Percentiles rank a stretch among this genome's conserved stretches.
phyloP scores from a whole-genome alignment of 2,888 invertebrate genomes.

The Pachymerium ferrugineum region DNA sequence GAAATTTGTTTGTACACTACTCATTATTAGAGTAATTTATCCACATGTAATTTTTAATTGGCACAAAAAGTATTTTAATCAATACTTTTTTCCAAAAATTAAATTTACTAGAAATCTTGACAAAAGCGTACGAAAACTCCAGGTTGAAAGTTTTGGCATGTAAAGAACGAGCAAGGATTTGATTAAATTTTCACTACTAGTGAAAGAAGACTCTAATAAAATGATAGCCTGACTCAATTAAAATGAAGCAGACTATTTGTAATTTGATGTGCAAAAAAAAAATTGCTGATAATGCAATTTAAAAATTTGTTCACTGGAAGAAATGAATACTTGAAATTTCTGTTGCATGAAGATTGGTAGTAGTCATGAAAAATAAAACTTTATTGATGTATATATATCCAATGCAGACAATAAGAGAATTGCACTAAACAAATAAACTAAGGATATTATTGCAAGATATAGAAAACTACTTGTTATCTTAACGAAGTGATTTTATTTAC shows the following conservation, averaged over 20 bases:
- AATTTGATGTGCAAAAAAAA: too few species aligned
- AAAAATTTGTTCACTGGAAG: too few species aligned
- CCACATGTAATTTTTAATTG: too few species aligned
- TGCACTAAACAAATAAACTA: background rate
- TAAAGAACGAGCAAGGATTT: background rate
- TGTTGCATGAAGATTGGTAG: background rate
- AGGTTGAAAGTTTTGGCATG: slow-evolving; percentile 15
- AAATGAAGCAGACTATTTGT: background rate
- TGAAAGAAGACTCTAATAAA: background rate
- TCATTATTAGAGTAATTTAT: too few species aligned
- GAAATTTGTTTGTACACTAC: too few species aligned
- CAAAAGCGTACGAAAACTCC: too few species aligned
- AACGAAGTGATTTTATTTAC: background rate
- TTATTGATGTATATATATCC: background rate
- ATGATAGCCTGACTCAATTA: slow-evolving; percentile 2
- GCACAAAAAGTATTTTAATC: too few species aligned
- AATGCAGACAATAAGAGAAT: background rate
- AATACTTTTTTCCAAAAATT: too few species aligned
- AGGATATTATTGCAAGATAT: background rate
- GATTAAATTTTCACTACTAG: slow-evolving; percentile 17
- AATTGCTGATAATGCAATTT: too few species aligned
- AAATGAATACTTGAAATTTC: background rate
- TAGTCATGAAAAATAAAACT: background rate
- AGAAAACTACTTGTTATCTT: background rate
- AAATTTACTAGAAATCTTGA: too few species aligned